Evolutionary conservation across 2,888 invertebrate genomes (phyloP).

Genomic region (Ariolimax columbianus): DNA sequence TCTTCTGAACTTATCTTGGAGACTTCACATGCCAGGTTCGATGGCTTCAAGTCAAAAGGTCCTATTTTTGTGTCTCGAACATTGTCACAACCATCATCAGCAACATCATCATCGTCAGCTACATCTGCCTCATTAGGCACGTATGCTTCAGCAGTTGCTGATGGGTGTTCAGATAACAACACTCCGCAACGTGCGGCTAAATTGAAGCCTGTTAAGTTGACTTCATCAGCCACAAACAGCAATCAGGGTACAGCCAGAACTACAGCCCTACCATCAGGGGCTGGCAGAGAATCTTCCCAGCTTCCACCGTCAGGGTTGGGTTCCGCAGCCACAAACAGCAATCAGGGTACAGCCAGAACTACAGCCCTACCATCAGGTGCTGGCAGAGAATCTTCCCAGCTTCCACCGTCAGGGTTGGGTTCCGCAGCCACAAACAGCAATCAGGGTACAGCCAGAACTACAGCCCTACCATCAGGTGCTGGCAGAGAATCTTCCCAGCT

Average conservation of each 20-base stretch:
- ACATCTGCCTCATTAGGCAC: neutral
- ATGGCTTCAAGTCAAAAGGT: neutral
- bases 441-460: neutral
- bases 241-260: neutral
- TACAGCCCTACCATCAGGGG: neutral
- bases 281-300: neutral
- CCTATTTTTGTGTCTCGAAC: neutral
- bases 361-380: neutral
- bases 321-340: neutral
- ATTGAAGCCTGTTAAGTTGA: neutral
- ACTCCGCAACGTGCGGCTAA: too few species aligned
- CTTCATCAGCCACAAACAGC: conserved; percentile 1
- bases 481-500: neutral
- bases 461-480: neutral
- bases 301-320: neutral
- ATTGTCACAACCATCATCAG: neutral
- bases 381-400: neutral
- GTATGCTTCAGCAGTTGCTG: neutral
- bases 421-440: neutral
- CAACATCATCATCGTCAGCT: neutral
- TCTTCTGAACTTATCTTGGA: neutral
- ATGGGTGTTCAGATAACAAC: neutral
- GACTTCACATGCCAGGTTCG: neutral
- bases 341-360: neutral
- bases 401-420: neutral